A percentile compares a stretch with the other conserved stretches of the same genome.
Evolutionary conservation across 2,797 vertebrate genomes (phyloP).

Genomic region (Martes flavigula): DNA sequence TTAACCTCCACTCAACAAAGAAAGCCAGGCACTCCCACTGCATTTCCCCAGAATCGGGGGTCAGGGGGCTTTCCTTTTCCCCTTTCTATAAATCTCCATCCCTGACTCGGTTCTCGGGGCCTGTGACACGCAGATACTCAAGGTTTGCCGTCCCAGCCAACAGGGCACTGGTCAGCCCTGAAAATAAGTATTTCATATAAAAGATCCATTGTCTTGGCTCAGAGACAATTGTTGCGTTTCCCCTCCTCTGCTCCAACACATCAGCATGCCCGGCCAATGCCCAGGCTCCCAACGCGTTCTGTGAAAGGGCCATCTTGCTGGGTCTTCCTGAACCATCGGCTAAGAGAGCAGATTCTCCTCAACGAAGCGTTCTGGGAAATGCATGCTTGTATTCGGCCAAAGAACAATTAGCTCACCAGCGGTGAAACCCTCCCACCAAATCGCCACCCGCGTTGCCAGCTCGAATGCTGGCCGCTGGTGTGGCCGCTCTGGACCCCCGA

Average conservation of each 20-base stretch:
- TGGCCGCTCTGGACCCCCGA: not conserved
- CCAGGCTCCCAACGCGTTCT: not conserved
- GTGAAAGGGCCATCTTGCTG: not conserved
- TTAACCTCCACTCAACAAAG: not conserved
- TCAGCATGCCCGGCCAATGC: not conserved
- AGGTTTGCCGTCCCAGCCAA: not conserved
- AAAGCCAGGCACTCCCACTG: not conserved
- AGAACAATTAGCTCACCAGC: not conserved
- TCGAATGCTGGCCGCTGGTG: not conserved
- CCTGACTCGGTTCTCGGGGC: not conserved
- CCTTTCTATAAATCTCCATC: constrained; percentile 1
- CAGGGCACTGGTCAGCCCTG: not conserved
- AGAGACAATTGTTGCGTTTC: constrained; percentile 44
- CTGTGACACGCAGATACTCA: not conserved
- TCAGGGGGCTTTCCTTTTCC: not conserved
- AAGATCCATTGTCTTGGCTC: constrained; percentile 61
- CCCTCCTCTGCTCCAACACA: not conserved
- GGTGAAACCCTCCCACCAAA: not conserved
- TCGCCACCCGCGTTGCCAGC: not conserved
- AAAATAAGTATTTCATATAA: constrained; percentile 68
- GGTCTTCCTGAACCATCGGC: not conserved
- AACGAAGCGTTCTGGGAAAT: not conserved
- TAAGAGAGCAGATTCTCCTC: not conserved
- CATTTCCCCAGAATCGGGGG: not conserved
- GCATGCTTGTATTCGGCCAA: fast-evolving